phyloP scores from a whole-genome alignment of 2,888 invertebrate species.

The Orchesella flavescens region DNA sequence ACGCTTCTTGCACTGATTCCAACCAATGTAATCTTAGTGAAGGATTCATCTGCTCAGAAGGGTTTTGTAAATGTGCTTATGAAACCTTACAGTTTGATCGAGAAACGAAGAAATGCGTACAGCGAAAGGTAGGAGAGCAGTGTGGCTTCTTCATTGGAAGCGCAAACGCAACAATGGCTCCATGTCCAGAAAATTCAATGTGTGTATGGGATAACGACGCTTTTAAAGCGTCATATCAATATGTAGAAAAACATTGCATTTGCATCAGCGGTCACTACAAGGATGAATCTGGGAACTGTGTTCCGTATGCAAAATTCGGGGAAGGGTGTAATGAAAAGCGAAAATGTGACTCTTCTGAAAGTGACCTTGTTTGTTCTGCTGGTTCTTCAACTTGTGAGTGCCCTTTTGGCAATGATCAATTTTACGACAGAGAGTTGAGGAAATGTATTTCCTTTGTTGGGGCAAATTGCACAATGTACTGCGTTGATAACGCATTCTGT shows the following conservation, averaged over 20 bases:
- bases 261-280: constrained; percentile 53
- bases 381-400: constrained; percentile 43
- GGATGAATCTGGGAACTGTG: constrained; percentile 41
- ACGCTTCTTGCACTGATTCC: constrained; percentile 20
- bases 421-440: constrained; percentile 44
- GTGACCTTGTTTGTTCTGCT: constrained; percentile 50
- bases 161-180: constrained; percentile 52
- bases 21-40: constrained; percentile 51
- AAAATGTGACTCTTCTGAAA: constrained; percentile 50
- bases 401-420: constrained; percentile 54
- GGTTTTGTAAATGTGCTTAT: constrained; percentile 55
- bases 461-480: constrained; percentile 59
- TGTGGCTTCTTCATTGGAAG: constrained; percentile 64
- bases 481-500: constrained; percentile 57
- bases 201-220: constrained; percentile 59
- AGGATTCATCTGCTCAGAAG: constrained; percentile 45
- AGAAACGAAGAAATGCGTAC: constrained; percentile 36
- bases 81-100: constrained; percentile 30
- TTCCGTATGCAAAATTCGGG: constrained; percentile 46
- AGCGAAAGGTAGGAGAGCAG: constrained; percentile 43
- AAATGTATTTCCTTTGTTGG: constrained; percentile 61
- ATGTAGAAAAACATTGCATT: constrained; percentile 48
- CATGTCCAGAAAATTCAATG: constrained; percentile 56
- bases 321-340: constrained; percentile 46
- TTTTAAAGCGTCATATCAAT: constrained; percentile 48